These are phyloP conservation scores for Pipistrellus nathusii DNA, from an alignment of 2,797 vertebrate species.

Conservation along the genomic window DNA sequence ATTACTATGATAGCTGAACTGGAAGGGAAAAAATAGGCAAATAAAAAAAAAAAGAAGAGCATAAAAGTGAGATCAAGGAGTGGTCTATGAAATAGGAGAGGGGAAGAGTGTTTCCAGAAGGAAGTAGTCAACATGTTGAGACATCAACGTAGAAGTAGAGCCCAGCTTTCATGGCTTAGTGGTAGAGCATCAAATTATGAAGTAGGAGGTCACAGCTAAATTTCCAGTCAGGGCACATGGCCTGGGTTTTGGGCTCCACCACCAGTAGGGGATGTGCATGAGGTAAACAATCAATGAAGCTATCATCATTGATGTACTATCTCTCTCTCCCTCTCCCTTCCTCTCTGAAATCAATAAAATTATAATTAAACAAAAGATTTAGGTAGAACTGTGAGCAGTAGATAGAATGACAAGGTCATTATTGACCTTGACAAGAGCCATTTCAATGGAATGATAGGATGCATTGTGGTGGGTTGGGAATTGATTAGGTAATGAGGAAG, in stretches of 20 bases:
- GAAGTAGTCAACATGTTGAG: neutral
- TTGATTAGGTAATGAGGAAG: neutral
- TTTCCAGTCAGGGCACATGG: no score
- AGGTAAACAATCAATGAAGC: no score
- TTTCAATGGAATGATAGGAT: constrained; percentile 8
- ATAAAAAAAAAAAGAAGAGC: neutral
- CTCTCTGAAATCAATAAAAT: no score
- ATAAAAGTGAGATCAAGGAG: neutral
- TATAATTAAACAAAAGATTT: no score
- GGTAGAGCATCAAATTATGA: no score
- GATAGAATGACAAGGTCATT: neutral
- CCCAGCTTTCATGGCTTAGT: no score
- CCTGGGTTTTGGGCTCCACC: no score
- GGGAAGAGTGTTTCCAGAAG: neutral
- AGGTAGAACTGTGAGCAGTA: neutral
- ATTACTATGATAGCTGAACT: neutral
- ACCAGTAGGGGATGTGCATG: no score
- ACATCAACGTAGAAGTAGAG: neutral
- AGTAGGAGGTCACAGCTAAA: no score
- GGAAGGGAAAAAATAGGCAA: neutral
- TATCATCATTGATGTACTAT: no score
- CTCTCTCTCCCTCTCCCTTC: no score
- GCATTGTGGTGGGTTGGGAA: neutral
- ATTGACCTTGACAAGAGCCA: neutral
- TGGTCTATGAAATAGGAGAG: neutral